These are phyloP conservation scores for Tenthredo notha DNA, from an alignment of 2,888 invertebrate genomes.

Conservation along the genomic window DNA sequence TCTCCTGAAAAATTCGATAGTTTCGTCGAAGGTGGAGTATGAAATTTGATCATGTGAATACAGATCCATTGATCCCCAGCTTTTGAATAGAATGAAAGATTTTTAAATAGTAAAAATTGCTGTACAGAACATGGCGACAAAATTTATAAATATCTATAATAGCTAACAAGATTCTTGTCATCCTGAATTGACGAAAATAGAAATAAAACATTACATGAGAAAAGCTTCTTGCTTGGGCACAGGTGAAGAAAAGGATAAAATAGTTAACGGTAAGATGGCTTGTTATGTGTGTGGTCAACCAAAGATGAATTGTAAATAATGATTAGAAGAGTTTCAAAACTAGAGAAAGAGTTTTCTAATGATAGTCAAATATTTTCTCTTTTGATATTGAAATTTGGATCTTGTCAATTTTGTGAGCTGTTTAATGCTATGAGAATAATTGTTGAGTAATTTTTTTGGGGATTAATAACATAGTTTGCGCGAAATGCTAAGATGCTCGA, in stretches of 20 bases:
- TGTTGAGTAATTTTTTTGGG: neutral
- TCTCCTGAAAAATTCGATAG: neutral
- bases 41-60: neutral
- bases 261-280: neutral
- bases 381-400: neutral
- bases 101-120: neutral
- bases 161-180: no score
- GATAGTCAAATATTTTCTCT: neutral
- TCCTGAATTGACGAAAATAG: neutral
- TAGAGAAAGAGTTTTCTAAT: neutral
- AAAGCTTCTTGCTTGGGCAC: neutral
- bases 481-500: neutral
- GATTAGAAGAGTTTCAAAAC: neutral
- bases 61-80: neutral
- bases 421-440: neutral
- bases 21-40: neutral
- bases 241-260: neutral
- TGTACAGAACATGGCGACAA: neutral
- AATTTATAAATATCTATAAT: neutral
- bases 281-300: neutral
- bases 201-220: neutral
- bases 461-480: neutral
- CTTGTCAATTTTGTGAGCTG: neutral
- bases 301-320: constrained; percentile 19
- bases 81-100: neutral